Base-by-base conservation (phyloP, 2,888 invertebrate species). In the Sicus ferrugineus region DNA sequence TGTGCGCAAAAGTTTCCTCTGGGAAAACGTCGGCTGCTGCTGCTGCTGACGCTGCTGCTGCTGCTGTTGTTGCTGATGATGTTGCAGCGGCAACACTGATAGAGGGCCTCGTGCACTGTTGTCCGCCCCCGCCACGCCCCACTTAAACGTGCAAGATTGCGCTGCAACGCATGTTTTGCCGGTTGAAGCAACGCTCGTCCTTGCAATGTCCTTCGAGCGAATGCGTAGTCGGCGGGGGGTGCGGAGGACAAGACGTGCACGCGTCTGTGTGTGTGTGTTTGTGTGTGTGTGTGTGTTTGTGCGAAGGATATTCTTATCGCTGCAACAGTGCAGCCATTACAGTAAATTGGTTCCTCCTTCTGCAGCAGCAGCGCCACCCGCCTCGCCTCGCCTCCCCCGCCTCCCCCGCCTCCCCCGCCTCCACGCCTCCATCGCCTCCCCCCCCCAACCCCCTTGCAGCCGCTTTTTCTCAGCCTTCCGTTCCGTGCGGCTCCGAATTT, bases 191-290 rank as follows among this genome's bases (percentile, higher is more conserved):
- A 62, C 68, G 68, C 65, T 28, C 72, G 77, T 76, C 77, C 77
- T 77, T 77, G 76, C 75, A 75, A 74, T 76, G 77, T 75, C 77
- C 77, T 77, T 75, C 70, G 66, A 56, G 28, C 11, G n/a, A 42
- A n/a, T 42, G n/a, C 42, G n/a, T 7, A 14, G 42, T n/a, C 42
- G 14, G 42, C 14, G 54, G 21, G 26, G 23, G 28, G 23, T 54
- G 23, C 21, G 6, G 52, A 21, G 2, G 5, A 23, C 21, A 5
- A 52, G 54, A 3, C 0, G 54, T 9, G 26, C 0, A 16, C 14
- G 26, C 16, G 50, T 50, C 7, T n/a, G 50, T 3, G 50, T 67
- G 52, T 23, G 11, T 68, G 58, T 50, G 38, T 30, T 3, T 46
- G 31, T 30, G 56, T 68, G 54, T 30, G 58, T 31, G 56, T 34